Conservation (phyloP, 2,797 vertebrate species). For the Lycodopsis pacificus region DNA sequence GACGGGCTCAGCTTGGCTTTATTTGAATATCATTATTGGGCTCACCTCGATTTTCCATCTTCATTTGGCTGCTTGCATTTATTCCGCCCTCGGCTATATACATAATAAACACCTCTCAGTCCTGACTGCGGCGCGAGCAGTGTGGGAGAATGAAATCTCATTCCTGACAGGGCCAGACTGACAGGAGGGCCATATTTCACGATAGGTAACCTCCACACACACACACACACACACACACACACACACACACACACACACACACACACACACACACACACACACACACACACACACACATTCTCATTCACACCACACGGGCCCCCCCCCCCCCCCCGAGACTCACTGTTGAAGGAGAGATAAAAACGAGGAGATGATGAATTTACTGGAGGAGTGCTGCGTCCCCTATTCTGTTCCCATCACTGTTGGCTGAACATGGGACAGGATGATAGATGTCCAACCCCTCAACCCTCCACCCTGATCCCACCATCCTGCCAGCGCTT, state of each 20-base stretch:
- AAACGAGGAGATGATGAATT: conserved; percentile 80
- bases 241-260: conserved; percentile 28
- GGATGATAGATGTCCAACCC: conserved; percentile 76
- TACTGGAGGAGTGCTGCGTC: conserved; percentile 75
- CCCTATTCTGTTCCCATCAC: conserved; percentile 80
- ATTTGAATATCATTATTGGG: conserved; percentile 42
- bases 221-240: conserved; percentile 28
- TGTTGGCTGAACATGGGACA: conserved; percentile 77
- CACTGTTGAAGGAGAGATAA: conserved; percentile 73
- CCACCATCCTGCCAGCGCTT: conserved; percentile 58
- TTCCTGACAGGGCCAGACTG: conserved; percentile 73
- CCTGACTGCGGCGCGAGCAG: conserved; percentile 32
- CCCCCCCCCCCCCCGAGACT: conserved; percentile 50
- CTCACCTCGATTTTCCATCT: conserved; percentile 46
- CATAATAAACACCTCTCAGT: conserved; percentile 50
- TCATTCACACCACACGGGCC: conserved; percentile 1
- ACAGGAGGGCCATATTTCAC: conserved; percentile 72
- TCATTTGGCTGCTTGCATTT: conserved; percentile 26
- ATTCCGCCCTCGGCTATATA: conserved; percentile 6
- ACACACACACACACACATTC: conserved; percentile 24
- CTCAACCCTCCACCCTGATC: conserved; percentile 35
- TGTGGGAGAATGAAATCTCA: conserved; percentile 67
- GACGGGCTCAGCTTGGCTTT: conserved; percentile 26
- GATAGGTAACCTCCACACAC: conserved; percentile 31
- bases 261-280: conserved; percentile 28